phyloP scores from a whole-genome alignment of 2,113 vertebrate species.

The Rhea americana region DNA sequence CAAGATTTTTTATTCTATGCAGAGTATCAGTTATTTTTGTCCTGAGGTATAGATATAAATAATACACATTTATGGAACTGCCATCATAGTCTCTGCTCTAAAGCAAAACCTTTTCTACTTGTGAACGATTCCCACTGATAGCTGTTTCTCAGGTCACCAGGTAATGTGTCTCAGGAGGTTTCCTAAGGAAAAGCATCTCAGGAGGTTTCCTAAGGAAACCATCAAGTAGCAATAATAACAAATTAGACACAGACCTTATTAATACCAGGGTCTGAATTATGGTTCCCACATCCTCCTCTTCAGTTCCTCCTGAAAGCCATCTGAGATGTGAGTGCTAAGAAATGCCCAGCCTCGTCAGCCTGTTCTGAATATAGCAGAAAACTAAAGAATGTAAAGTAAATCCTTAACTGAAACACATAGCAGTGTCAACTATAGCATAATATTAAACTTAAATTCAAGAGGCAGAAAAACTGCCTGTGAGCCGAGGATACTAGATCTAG shows the following conservation, averaged over 20 bases:
- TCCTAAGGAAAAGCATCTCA: background rate
- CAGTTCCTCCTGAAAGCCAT: background rate
- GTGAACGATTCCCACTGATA: background rate
- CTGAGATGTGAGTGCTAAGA: background rate
- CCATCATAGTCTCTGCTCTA: background rate
- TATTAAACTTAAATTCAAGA: background rate
- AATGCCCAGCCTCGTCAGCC: fast-evolving
- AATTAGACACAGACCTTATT: background rate
- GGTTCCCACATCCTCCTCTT: fast-evolving
- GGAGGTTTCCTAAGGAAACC: background rate
- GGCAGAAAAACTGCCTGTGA: background rate
- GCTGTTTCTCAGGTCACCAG: background rate
- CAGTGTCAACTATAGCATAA: background rate
- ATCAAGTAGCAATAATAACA: background rate
- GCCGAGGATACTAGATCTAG: background rate
- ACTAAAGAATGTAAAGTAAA: background rate
- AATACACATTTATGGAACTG: background rate
- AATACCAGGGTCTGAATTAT: background rate
- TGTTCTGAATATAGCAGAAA: background rate
- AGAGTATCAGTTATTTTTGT: background rate
- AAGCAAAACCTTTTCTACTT: background rate
- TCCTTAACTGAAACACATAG: fast-evolving
- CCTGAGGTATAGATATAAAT: background rate
- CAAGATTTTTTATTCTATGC: background rate
- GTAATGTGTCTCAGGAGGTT: background rate